phyloP scores from a whole-genome alignment of 2,113 vertebrate genomes.

The Hepsetus odoe region DNA sequence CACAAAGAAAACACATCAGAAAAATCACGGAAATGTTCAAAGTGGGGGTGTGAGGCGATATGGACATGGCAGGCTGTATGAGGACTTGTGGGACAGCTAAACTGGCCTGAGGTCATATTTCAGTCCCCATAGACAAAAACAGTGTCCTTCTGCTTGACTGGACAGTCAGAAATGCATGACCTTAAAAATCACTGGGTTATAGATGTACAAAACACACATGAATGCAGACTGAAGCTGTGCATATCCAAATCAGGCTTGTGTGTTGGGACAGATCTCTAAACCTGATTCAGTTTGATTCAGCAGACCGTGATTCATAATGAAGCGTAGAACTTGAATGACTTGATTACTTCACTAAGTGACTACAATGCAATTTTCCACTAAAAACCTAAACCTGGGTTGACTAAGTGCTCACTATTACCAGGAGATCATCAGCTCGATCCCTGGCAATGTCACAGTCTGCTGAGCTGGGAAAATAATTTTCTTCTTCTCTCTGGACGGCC shows the following conservation, averaged over 20 bases:
- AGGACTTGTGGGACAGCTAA: not conserved
- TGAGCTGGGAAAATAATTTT: too few relatives aligned
- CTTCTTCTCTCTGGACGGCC: too few relatives aligned
- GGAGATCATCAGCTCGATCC: too few relatives aligned
- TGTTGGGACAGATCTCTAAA: not conserved
- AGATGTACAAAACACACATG: not conserved
- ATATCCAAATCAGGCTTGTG: not conserved
- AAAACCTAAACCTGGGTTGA: too few relatives aligned
- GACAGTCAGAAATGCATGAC: not conserved
- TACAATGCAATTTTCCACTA: too few relatives aligned
- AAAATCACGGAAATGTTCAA: slow-evolving; percentile 30
- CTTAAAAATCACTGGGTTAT: not conserved
- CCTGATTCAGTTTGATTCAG: too few relatives aligned
- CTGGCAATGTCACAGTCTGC: too few relatives aligned
- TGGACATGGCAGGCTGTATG: slow-evolving; percentile 9
- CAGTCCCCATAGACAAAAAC: not conserved
- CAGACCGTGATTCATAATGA: too few relatives aligned
- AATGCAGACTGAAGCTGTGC: not conserved
- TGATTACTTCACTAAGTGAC: too few relatives aligned
- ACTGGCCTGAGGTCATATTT: not conserved
- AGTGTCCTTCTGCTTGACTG: not conserved
- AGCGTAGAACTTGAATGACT: too few relatives aligned
- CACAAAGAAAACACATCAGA: slow-evolving; percentile 49
- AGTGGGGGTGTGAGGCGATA: not conserved
- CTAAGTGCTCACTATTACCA: too few relatives aligned